These are phyloP conservation scores for Manacus vitellinus DNA, from an alignment of 2,113 vertebrate species.

Conservation along the genomic window DNA sequence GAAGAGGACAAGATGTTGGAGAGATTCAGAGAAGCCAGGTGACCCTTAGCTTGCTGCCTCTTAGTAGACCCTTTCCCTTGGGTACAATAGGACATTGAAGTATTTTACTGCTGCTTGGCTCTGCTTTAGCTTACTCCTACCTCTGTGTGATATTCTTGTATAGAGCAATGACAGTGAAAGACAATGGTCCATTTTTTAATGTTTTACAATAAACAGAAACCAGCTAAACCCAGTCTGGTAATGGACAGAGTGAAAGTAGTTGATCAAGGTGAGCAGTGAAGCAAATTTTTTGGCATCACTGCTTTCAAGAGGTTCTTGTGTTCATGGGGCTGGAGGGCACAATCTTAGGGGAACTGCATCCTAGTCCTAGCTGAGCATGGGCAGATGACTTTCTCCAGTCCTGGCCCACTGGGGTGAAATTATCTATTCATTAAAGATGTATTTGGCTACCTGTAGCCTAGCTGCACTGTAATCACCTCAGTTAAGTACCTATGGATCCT, in stretches of 20 bases:
- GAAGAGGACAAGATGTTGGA: background rate
- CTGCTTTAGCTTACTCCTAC: background rate
- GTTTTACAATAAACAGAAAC: background rate
- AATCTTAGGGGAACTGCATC: background rate
- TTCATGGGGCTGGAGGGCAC: background rate
- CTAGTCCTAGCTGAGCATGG: background rate
- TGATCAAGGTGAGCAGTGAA: background rate
- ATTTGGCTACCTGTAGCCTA: background rate
- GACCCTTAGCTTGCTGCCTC: background rate
- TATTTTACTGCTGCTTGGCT: background rate
- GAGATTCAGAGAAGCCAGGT: background rate
- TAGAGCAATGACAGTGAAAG: background rate
- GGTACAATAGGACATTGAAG: background rate
- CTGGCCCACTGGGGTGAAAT: background rate
- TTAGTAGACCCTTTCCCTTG: background rate
- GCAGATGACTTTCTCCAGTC: background rate
- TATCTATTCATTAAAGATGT: background rate
- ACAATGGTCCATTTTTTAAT: background rate
- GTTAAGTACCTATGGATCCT: background rate
- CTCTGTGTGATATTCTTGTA: background rate
- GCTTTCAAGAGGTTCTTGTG: background rate
- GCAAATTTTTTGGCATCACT: background rate
- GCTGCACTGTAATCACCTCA: background rate
- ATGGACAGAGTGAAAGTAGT: background rate
- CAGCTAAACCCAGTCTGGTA: background rate